Evolutionary conservation across 1,140 invertebrate species (phyloP).

Genomic region (Panulirus ornatus): DNA sequence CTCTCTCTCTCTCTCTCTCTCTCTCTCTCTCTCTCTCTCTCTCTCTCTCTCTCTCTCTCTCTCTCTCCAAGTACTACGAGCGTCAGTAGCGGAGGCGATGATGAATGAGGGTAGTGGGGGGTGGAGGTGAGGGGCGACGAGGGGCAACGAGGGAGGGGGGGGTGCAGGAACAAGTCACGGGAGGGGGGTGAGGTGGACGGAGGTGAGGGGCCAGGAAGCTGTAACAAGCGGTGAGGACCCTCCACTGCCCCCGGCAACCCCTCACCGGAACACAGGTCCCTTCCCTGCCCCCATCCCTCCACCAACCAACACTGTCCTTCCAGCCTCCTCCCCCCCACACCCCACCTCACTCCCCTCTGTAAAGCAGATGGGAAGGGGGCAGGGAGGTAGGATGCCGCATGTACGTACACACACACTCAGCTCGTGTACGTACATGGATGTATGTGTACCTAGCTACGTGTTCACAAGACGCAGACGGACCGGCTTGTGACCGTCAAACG

Average conservation of each 20-base stretch:
- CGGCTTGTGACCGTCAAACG: no score
- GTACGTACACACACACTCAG: no score
- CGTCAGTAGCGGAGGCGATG: no score
- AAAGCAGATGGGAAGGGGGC: neutral
- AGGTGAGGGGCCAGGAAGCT: slow-evolving; percentile 23
- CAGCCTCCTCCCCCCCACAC: neutral
- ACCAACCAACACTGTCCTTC: no score
- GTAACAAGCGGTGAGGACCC: slow-evolving; percentile 32
- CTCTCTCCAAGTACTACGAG: no score
- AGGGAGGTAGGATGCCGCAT: neutral
- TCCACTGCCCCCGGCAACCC: neutral
- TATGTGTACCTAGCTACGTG: no score
- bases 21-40: no score
- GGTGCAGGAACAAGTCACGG: neutral
- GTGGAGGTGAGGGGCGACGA: neutral
- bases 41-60: no score
- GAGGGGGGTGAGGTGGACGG: neutral
- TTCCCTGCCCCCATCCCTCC: neutral
- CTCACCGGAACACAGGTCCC: slow-evolving; percentile 23
- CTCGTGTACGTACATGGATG: no score
- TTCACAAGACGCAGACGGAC: no score
- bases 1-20: no score
- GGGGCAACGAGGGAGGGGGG: neutral
- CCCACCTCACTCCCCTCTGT: slow-evolving; percentile 8
- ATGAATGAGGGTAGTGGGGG: neutral